Percentiles rank a stretch among this genome's conserved stretches.
These are phyloP conservation scores for Seriola quinqueradiata DNA, from an alignment of 2,113 vertebrate species.

Conservation along the genomic window DNA sequence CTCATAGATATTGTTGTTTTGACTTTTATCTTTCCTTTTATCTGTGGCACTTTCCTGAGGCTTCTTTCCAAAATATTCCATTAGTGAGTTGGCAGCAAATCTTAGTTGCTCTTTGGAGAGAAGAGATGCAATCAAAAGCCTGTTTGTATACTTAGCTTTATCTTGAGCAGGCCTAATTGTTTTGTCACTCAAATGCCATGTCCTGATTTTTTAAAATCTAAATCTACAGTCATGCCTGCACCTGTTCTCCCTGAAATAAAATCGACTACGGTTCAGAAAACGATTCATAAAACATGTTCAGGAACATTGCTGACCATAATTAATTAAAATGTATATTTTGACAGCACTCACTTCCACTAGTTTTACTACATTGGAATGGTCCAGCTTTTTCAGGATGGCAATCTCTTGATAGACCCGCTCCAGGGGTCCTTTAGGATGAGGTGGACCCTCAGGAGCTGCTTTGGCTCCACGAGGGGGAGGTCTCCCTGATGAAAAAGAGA, in stretches of 20 bases:
- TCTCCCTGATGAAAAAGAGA: conserved; percentile 85
- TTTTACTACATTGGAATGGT: conserved; percentile 98
- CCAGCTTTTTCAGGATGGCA: conserved; percentile 97
- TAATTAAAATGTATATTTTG: background rate
- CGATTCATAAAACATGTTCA: background rate
- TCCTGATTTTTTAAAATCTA: background rate
- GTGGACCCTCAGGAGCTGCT: conserved; percentile 84
- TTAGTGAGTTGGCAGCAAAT: background rate
- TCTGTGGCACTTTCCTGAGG: background rate
- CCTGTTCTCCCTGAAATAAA: background rate
- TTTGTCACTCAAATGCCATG: background rate
- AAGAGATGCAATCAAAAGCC: background rate
- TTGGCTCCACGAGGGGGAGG: conserved; percentile 93
- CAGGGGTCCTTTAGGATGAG: conserved; percentile 92
- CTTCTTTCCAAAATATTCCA: background rate
- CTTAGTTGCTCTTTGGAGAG: conserved; percentile 4
- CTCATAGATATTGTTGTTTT: background rate
- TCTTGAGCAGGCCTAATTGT: background rate
- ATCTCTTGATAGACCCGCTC: conserved; percentile 99
- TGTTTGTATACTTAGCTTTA: background rate
- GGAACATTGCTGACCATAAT: background rate
- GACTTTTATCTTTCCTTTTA: background rate
- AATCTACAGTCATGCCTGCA: background rate
- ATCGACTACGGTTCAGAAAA: background rate
- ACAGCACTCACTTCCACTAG: conserved; percentile 90